These are phyloP conservation scores for Lutjanus argentimaculatus DNA, from an alignment of 2,797 vertebrate species.

Conservation along the genomic window DNA sequence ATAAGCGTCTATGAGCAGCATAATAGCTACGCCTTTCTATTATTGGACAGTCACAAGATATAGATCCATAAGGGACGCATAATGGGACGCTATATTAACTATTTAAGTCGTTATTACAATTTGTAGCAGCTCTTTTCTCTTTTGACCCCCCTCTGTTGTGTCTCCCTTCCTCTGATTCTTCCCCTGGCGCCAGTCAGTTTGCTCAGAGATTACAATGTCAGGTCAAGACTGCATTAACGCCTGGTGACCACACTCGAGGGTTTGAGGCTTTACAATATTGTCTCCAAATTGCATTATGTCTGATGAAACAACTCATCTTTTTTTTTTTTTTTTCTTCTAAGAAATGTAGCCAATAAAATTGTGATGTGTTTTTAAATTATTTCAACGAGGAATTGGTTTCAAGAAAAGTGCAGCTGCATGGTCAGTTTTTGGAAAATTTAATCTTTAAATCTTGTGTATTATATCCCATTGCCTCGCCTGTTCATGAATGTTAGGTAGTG, in stretches of 20 bases:
- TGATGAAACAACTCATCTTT: not conserved
- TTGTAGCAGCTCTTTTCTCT: slow-evolving; percentile 57
- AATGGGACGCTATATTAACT: slow-evolving; percentile 38
- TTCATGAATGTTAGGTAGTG: slow-evolving; percentile 23
- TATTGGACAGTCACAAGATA: not conserved
- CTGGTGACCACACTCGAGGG: slow-evolving; percentile 55
- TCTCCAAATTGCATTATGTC: slow-evolving; percentile 52
- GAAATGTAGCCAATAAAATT: not conserved
- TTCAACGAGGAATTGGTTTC: not conserved
- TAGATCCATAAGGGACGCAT: slow-evolving; percentile 24
- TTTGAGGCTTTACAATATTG: slow-evolving; percentile 36
- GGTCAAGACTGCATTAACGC: slow-evolving; percentile 73
- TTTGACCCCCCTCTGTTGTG: slow-evolving; percentile 57
- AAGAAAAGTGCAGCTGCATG: not conserved
- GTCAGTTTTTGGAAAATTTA: not conserved
- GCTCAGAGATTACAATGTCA: slow-evolving; percentile 80
- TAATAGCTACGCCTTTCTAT: not conserved
- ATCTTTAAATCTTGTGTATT: not conserved
- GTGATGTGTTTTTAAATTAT: not conserved
- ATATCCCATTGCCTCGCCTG: too few relatives aligned
- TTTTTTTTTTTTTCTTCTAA: not conserved
- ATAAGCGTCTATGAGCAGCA: not conserved
- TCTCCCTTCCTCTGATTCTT: slow-evolving; percentile 59
- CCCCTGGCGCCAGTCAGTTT: slow-evolving; percentile 81
- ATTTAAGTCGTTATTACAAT: slow-evolving; percentile 52